These are phyloP conservation scores for Cryptocheilus praepositus DNA, from an alignment of 2,888 invertebrate species.

Conservation along the genomic window DNA sequence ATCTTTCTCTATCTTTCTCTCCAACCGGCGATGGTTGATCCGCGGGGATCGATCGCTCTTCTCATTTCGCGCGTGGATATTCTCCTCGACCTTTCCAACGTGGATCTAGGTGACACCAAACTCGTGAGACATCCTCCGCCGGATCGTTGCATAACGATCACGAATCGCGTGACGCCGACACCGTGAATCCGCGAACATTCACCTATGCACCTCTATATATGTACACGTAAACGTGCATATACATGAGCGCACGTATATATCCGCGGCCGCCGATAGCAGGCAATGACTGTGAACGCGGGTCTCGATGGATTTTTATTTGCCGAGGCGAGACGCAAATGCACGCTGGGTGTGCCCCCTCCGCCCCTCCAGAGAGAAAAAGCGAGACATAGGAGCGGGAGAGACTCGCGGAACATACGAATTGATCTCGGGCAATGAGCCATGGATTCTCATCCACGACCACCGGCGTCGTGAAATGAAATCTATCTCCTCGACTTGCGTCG, in stretches of 20 bases:
- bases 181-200: neutral
- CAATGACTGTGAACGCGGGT: too few relatives aligned
- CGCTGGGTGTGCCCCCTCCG: slow-evolving; percentile 46
- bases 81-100: slow-evolving; percentile 25
- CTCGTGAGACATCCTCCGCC: slow-evolving; percentile 28
- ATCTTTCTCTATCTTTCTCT: too few relatives aligned
- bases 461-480: slow-evolving; percentile 24
- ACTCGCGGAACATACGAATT: slow-evolving; percentile 28
- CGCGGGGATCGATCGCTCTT: neutral
- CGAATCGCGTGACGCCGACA: slow-evolving; percentile 2
- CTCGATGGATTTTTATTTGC: neutral
- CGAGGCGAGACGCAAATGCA: slow-evolving; percentile 19
- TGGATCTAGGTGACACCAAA: slow-evolving; percentile 8
- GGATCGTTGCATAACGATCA: slow-evolving; percentile 43
- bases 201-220: slow-evolving; percentile 9
- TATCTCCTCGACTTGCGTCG: slow-evolving; percentile 20
- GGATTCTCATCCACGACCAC: slow-evolving; percentile 19
- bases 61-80: slow-evolving; percentile 9
- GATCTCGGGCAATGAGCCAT: slow-evolving; percentile 28
- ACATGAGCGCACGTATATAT: too few relatives aligned
- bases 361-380: slow-evolving; percentile 13
- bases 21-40: too few relatives aligned
- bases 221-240: too few relatives aligned
- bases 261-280: too few relatives aligned
- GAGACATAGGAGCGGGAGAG: slow-evolving; percentile 14